Base-by-base conservation (phyloP, 92 coral and sea anemone species). In the Palythoa grandis region DNA sequence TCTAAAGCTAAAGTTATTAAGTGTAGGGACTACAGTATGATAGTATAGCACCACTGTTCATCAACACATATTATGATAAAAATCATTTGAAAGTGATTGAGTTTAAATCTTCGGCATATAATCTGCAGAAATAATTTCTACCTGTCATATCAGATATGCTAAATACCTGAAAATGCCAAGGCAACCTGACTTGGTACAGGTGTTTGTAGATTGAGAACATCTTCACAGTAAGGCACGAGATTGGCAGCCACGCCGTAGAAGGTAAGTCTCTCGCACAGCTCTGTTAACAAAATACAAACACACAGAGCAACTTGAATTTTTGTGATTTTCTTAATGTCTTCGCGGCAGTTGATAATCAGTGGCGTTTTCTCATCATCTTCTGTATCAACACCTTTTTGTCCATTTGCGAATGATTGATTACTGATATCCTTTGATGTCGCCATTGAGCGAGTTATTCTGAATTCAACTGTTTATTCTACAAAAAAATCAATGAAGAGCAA, bases 181-280 rank as follows among this genome's bases (percentile, higher is more conserved):
- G 92, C 84, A 24, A 92, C 85, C 24, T 89, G 89, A 38, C 94
- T 92, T 3, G 98, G 95, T 58, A 83, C 35, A 2, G 92, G 89
- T 0, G 98, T 84, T 22, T 78, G 72, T 13, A 92, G 87, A 16
- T 90, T 87, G 52, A 94, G 88, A 61, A 87, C 86, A 74, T 94
- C 93, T 20, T 15, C 14, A 67, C 95, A 89, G 74, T 83, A 94
- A 61, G 93, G 73, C 47, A 92, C 94, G 50, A 94, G 92, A 83
- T 94, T 94, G 11, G 95, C 95, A 35, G 79, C 67, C 15, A 92
- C 86, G 9, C 95, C 98, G 91, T 92, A 94, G 78, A 92, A 93
- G 2, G 98, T 92, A 71, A 94, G 87, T 24, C 95, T 88, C 52
- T 94, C 94, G 66, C 94, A 94, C 50, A 92, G 66, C 70, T 92